Evolutionary conservation across 2,113 vertebrate genomes (phyloP).

Genomic region (Anhinga anhinga): DNA sequence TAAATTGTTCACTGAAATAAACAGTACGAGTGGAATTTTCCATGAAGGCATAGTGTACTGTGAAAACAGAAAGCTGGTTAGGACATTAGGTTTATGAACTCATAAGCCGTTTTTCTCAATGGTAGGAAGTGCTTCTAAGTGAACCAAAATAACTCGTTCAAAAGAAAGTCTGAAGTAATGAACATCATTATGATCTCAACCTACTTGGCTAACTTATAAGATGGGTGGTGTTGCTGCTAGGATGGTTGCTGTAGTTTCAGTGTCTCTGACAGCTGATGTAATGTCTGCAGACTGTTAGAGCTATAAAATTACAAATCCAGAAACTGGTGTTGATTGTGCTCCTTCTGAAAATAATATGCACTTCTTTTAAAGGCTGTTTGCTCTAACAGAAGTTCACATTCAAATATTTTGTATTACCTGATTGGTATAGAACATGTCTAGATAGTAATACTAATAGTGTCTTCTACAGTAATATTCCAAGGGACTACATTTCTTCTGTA

Average conservation of each 20-base stretch:
- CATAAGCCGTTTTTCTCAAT: neutral
- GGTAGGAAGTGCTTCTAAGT: neutral
- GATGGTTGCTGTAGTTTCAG: neutral
- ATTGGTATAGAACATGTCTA: neutral
- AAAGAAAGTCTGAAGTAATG: neutral
- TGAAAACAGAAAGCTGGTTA: neutral
- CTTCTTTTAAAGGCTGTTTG: neutral
- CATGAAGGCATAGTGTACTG: neutral
- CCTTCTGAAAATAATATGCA: neutral
- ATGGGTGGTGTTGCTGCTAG: neutral
- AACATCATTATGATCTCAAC: slow-evolving; percentile 8
- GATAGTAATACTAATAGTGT: neutral
- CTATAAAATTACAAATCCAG: slow-evolving; percentile 10
- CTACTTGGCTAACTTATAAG: neutral
- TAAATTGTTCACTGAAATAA: neutral
- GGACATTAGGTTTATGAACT: neutral
- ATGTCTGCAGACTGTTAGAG: neutral
- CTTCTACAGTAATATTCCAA: neutral
- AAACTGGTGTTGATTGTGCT: neutral
- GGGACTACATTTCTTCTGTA: neutral
- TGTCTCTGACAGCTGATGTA: slow-evolving; percentile 28
- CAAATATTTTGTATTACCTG: neutral
- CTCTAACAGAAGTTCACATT: neutral
- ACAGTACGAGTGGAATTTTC: neutral
- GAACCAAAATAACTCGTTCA: neutral